Percentiles rank a stretch among this genome's conserved stretches.
These are phyloP conservation scores for Dynastes hyllus DNA, from an alignment of 2,888 invertebrate species.

Conservation along the genomic window DNA sequence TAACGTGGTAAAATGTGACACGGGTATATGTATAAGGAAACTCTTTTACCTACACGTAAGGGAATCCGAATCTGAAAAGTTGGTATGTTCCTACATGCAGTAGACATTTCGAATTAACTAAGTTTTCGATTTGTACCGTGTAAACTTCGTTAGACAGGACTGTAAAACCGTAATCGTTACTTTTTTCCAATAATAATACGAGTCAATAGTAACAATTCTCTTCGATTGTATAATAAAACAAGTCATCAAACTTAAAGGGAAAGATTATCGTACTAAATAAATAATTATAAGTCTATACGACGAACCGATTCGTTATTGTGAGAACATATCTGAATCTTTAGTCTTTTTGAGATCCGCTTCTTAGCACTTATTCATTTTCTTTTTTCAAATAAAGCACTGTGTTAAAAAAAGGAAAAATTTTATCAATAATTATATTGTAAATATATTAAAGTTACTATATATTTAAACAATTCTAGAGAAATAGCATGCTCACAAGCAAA, in stretches of 20 bases:
- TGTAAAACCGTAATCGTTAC: too few species aligned
- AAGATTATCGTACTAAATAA: conserved; percentile 9
- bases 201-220: conserved; percentile 7
- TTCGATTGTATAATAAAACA: conserved; percentile 10
- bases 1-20: background rate
- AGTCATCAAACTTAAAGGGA: background rate
- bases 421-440: conserved; percentile 47
- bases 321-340: conserved; percentile 38
- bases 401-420: conserved; percentile 48
- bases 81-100: conserved; percentile 7
- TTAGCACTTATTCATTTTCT: conserved; percentile 41
- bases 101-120: conserved; percentile 10
- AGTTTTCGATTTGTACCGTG: background rate
- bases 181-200: conserved; percentile 12
- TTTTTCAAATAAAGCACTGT: conserved; percentile 51
- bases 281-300: conserved; percentile 12
- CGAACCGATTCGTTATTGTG: conserved; percentile 25
- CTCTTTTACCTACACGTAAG: conserved; percentile 17
- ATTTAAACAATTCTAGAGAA: conserved; percentile 48
- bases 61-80: conserved; percentile 2
- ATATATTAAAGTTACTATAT: conserved; percentile 42
- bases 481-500: conserved; percentile 64
- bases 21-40: conserved; percentile 5
- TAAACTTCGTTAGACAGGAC: too few species aligned
- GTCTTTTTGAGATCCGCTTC: conserved; percentile 34